A percentile compares a stretch with the other conserved stretches of the same genome.
phyloP scores from a whole-genome alignment of 2,888 invertebrate species.

The Diogma glabrata region DNA sequence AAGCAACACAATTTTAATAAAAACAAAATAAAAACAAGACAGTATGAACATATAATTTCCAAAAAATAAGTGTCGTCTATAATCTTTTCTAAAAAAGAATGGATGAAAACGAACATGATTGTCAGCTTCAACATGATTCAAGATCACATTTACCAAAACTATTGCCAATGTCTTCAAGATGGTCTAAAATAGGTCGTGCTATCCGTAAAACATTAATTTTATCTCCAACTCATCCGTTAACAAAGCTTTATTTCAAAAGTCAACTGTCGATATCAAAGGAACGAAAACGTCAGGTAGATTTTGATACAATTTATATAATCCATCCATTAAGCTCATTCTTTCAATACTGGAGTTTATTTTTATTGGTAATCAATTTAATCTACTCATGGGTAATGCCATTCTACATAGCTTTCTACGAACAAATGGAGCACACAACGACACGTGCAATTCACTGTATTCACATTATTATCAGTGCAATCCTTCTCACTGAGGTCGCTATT shows the following conservation, averaged over 20 bases:
- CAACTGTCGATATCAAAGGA: slow-evolving; percentile 7
- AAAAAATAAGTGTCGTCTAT: too few species aligned
- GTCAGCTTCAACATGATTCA: slow-evolving; percentile 1
- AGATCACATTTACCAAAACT: slow-evolving; percentile 13
- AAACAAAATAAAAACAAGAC: too few species aligned
- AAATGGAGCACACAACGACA: too few species aligned
- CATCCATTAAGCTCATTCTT: slow-evolving; percentile 12
- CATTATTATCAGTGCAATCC: neutral
- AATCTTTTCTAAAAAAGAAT: too few species aligned
- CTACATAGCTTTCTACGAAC: slow-evolving; percentile 5
- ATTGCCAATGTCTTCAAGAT: slow-evolving; percentile 8
- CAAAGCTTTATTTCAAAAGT: slow-evolving; percentile 12
- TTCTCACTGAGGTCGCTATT: slow-evolving; percentile 8
- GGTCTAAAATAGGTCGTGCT: neutral
- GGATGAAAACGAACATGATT: too few species aligned
- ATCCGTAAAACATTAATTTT: slow-evolving; percentile 8
- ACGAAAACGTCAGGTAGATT: slow-evolving; percentile 10
- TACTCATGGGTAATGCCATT: slow-evolving; percentile 9
- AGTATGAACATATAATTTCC: too few species aligned
- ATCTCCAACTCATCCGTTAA: slow-evolving; percentile 11
- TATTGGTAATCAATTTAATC: neutral
- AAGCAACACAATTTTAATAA: too few species aligned
- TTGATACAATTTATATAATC: neutral
- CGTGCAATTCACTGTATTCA: neutral
- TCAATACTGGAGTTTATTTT: slow-evolving; percentile 11